Percentiles rank a stretch among this genome's conserved stretches.
phyloP scores from a whole-genome alignment of 2,888 invertebrate species.

The Drosophila antonietae region DNA sequence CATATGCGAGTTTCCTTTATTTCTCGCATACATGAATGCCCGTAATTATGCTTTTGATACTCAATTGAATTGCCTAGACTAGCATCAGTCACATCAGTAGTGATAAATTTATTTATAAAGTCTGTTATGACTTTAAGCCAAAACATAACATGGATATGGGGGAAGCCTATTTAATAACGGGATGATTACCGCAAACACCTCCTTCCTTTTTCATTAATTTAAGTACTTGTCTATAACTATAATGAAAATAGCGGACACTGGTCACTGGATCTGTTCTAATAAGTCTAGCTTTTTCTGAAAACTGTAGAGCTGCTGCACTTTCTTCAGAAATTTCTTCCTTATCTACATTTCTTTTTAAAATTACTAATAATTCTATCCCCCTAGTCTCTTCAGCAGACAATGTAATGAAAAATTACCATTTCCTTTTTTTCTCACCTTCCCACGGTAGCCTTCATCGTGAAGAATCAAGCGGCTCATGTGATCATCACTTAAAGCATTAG shows the following conservation, averaged over 20 bases:
- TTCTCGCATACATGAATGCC: constrained; percentile 1
- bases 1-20: neutral
- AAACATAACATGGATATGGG: too few relatives aligned
- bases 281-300: too few relatives aligned
- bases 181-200: neutral
- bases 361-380: too few relatives aligned
- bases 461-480: neutral
- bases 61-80: too few relatives aligned
- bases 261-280: neutral
- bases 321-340: too few relatives aligned
- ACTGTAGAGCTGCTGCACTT: too few relatives aligned
- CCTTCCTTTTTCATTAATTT: neutral
- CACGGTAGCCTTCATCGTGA: neutral
- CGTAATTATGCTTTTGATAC: neutral
- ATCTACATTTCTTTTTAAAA: too few relatives aligned
- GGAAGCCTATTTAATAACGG: neutral
- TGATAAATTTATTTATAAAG: neutral
- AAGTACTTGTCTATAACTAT: neutral
- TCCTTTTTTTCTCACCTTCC: neutral
- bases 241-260: neutral
- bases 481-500: too few relatives aligned
- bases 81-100: neutral
- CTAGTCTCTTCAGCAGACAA: too few relatives aligned
- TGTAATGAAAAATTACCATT: too few relatives aligned
- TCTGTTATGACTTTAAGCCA: neutral